Evolutionary conservation across 2,797 vertebrate genomes (phyloP).

Genomic region (Chelon labrosus): DNA sequence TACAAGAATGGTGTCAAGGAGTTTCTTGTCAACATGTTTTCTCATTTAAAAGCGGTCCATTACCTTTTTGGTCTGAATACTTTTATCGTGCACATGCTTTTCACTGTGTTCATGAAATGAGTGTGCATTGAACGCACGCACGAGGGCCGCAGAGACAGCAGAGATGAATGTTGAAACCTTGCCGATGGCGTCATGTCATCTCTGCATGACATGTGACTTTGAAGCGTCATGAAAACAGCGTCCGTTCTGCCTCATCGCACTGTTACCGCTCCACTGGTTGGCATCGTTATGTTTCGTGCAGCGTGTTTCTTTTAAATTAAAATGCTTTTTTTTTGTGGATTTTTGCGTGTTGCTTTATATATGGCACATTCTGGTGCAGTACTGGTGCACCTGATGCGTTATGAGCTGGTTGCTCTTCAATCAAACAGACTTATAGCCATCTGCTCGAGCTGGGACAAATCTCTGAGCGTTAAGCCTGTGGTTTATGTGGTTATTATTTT

Average conservation of each 20-base stretch:
- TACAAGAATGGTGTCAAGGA: background rate
- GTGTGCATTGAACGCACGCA: background rate
- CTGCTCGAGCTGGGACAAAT: constrained; percentile 23
- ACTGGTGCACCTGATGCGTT: constrained; percentile 10
- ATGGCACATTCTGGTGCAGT: constrained; percentile 16
- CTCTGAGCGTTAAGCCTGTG: constrained; percentile 31
- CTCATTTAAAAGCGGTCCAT: background rate
- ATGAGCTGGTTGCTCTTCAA: constrained; percentile 30
- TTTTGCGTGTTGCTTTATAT: too few species aligned
- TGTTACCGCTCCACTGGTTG: background rate
- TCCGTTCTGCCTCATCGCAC: constrained; percentile 6
- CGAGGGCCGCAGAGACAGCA: background rate
- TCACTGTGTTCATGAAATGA: background rate
- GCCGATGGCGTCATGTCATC: background rate
- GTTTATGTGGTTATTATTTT: constrained; percentile 32
- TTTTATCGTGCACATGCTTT: background rate
- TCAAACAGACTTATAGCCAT: constrained; percentile 40
- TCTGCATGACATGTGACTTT: constrained; percentile 32
- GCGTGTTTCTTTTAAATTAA: background rate
- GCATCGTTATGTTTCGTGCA: constrained; percentile 12
- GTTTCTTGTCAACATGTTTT: background rate
- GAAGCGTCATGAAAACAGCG: constrained; percentile 12
- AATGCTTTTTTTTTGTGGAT: constrained; percentile 1
- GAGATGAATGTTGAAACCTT: constrained; percentile 13
- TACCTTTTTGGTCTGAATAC: background rate